Percentiles rank a stretch among this genome's conserved stretches.
These are phyloP conservation scores for Mormyrus hasselquistii DNA, from an alignment of 2,797 vertebrate species.

Conservation along the genomic window DNA sequence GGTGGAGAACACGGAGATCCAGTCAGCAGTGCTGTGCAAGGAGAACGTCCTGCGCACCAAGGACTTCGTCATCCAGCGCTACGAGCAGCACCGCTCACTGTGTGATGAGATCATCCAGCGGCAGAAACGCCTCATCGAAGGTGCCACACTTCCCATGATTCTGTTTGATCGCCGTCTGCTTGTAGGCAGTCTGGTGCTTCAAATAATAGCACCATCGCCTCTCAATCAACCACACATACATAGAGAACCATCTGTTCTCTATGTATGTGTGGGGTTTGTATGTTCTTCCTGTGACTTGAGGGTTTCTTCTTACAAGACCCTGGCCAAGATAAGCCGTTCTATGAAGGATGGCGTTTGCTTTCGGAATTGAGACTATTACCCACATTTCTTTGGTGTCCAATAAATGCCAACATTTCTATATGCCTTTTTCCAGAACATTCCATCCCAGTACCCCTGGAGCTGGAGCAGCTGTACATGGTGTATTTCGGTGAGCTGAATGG, in stretches of 20 bases:
- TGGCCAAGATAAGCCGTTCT: background rate
- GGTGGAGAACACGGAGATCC: constrained; percentile 49
- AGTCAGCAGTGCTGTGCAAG: constrained; percentile 33
- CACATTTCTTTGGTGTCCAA: background rate
- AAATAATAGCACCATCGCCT: background rate
- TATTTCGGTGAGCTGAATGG: constrained; percentile 43
- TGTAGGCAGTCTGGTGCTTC: background rate
- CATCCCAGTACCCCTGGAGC: constrained; percentile 34
- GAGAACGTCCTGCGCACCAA: constrained; percentile 49
- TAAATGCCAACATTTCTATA: background rate
- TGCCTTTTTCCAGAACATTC: constrained; percentile 33
- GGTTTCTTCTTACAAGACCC: background rate
- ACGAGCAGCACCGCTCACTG: constrained; percentile 45
- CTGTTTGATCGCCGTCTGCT: background rate
- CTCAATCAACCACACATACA: background rate
- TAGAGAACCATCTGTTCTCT: background rate
- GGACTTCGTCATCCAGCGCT: constrained; percentile 49
- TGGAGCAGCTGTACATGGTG: constrained; percentile 33
- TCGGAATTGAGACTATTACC: background rate
- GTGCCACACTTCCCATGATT: constrained; percentile 27
- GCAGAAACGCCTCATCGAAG: constrained; percentile 46
- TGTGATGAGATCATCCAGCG: constrained; percentile 47
- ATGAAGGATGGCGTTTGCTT: background rate
- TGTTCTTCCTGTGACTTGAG: background rate
- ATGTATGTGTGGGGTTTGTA: background rate